Percentiles rank a stretch among this genome's conserved stretches.
These are phyloP conservation scores for Troides aeacus DNA, from an alignment of 2,888 invertebrate genomes.

Conservation along the genomic window DNA sequence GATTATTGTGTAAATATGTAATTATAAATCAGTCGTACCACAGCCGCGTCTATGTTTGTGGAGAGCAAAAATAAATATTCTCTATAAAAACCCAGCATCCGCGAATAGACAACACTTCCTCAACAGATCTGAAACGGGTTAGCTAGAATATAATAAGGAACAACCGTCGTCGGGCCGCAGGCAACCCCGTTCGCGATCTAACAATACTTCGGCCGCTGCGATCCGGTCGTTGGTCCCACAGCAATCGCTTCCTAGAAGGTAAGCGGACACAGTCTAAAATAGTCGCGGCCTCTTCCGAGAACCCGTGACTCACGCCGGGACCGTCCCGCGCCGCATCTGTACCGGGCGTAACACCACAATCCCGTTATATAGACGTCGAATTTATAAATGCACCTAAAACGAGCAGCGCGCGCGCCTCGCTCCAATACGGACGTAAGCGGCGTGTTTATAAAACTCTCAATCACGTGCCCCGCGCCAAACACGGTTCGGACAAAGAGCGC, in stretches of 20 bases:
- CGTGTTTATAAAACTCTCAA: constrained; percentile 14
- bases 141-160: constrained; percentile 66
- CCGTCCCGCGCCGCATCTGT: constrained; percentile 71
- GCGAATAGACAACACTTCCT: constrained; percentile 42
- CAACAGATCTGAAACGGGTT: constrained; percentile 44
- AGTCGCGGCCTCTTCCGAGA: constrained; percentile 75
- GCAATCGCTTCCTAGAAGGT: constrained; percentile 75
- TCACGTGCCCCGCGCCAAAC: constrained; percentile 21
- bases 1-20: not conserved
- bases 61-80: constrained; percentile 17
- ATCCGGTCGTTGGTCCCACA: constrained; percentile 76
- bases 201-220: constrained; percentile 71
- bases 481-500: constrained; percentile 15
- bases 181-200: constrained; percentile 72
- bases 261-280: constrained; percentile 79
- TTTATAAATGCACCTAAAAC: constrained; percentile 48
- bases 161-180: constrained; percentile 47
- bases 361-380: constrained; percentile 39
- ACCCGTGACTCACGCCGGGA: constrained; percentile 68
- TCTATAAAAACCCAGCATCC: constrained; percentile 6
- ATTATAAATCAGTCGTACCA: constrained; percentile 2
- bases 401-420: constrained; percentile 32
- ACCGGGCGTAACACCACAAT: constrained; percentile 49
- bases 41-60: constrained; percentile 9
- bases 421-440: constrained; percentile 31